Conservation (phyloP, 1,140 invertebrate species). For the Theocolax elegans region DNA sequence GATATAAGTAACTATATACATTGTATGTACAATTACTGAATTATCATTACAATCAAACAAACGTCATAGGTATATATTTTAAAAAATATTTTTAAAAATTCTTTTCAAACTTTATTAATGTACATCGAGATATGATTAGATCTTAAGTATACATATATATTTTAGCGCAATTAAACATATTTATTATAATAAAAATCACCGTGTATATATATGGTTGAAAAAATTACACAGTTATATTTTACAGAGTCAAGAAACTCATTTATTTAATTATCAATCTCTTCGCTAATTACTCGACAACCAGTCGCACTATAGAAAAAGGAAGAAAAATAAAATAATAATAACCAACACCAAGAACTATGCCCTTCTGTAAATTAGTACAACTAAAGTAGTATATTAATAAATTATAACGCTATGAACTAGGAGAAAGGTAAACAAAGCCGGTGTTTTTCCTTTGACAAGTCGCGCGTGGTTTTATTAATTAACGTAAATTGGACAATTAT, state of each 20-base stretch:
- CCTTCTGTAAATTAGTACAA: constrained; percentile 15
- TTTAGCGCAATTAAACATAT: too few relatives aligned
- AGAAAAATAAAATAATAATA: too few relatives aligned
- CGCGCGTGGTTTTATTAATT: constrained; percentile 11
- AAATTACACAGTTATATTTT: background rate
- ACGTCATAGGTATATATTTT: too few relatives aligned
- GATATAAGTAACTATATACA: too few relatives aligned
- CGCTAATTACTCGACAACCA: background rate
- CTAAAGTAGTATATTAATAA: background rate
- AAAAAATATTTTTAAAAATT: too few relatives aligned
- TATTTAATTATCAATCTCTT: constrained; percentile 1
- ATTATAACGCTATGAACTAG: background rate
- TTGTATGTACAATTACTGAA: too few relatives aligned
- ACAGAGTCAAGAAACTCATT: background rate
- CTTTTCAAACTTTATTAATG: too few relatives aligned
- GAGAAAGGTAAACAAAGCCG: background rate
- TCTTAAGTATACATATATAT: too few relatives aligned
- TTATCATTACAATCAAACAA: too few relatives aligned
- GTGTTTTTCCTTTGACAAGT: constrained; percentile 18
- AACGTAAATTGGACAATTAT: constrained; percentile 14
- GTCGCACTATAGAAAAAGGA: background rate
- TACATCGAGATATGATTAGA: too few relatives aligned
- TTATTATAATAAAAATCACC: background rate
- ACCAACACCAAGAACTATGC: too few relatives aligned
- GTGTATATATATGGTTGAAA: background rate